phyloP scores from a whole-genome alignment of 2,888 invertebrate genomes.

The Philereme vetulata region DNA sequence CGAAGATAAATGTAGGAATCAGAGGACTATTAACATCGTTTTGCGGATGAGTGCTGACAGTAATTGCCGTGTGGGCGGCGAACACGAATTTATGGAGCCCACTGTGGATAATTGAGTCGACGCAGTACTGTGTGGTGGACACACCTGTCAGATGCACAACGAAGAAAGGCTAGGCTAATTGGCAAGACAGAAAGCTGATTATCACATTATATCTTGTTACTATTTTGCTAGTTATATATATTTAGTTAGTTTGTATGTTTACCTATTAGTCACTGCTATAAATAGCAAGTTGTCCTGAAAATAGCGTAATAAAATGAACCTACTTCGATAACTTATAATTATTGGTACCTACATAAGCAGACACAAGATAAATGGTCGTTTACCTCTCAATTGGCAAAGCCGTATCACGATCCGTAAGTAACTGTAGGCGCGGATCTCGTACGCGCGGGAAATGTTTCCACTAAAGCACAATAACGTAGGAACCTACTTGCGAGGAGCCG shows the following conservation, averaged over 20 bases:
- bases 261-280: no score
- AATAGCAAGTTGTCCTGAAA: background rate
- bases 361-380: constrained; percentile 40
- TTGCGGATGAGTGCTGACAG: constrained; percentile 81
- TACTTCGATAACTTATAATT: background rate
- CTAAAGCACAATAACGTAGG: constrained; percentile 70
- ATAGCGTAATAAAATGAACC: background rate
- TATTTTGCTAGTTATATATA: no score
- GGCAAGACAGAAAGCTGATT: constrained; percentile 1
- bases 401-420: constrained; percentile 53
- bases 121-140: constrained; percentile 52
- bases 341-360: constrained; percentile 34
- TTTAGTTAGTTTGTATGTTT: no score
- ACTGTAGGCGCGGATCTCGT: constrained; percentile 54
- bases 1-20: constrained; percentile 73
- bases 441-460: constrained; percentile 68
- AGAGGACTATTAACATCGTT: constrained; percentile 79
- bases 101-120: constrained; percentile 73
- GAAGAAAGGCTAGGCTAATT: background rate
- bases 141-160: constrained; percentile 56
- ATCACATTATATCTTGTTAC: no score
- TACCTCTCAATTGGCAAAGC: constrained; percentile 51
- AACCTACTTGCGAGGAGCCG: constrained; percentile 63
- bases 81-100: constrained; percentile 76
- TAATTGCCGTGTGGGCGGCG: constrained; percentile 80